Evolutionary conservation across 2,888 invertebrate genomes (phyloP).

Genomic region (Rotaria macrura): DNA sequence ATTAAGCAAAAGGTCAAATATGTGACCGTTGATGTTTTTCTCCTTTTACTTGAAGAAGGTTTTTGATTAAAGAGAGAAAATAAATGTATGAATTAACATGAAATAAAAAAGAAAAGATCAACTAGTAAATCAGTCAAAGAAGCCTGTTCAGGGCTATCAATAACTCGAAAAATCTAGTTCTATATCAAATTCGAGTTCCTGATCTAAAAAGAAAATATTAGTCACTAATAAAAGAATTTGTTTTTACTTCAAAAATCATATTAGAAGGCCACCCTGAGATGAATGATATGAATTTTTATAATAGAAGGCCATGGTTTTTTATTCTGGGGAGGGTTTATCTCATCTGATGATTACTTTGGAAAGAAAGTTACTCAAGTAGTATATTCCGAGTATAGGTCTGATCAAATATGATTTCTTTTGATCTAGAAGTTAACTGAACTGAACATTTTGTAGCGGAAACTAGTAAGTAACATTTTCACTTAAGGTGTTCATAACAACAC

Average conservation of each 20-base stretch:
- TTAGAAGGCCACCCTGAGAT: not conserved
- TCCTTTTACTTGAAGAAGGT: too few relatives aligned
- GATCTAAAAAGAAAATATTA: not conserved
- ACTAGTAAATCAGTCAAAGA: not conserved
- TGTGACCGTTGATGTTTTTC: too few relatives aligned
- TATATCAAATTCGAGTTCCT: not conserved
- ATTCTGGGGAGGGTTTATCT: not conserved
- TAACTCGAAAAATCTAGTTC: not conserved
- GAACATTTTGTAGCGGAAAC: too few relatives aligned
- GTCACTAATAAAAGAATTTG: not conserved
- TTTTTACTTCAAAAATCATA: not conserved
- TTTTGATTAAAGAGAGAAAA: too few relatives aligned
- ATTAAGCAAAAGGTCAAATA: too few relatives aligned
- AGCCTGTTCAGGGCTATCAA: not conserved
- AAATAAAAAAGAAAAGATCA: not conserved
- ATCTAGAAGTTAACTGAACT: too few relatives aligned
- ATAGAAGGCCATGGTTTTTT: not conserved
- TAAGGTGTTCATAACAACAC: too few relatives aligned
- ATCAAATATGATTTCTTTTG: too few relatives aligned
- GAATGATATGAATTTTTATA: not conserved
- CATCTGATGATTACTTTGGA: too few relatives aligned
- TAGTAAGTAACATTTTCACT: too few relatives aligned
- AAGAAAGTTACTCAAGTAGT: too few relatives aligned
- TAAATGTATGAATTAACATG: not conserved
- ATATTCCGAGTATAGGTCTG: too few relatives aligned